Evolutionary conservation across 1,140 invertebrate genomes (phyloP), one percentile per base, ranked within the genome.

Genomic region (Ceratoteleas bidentatus): DNA sequence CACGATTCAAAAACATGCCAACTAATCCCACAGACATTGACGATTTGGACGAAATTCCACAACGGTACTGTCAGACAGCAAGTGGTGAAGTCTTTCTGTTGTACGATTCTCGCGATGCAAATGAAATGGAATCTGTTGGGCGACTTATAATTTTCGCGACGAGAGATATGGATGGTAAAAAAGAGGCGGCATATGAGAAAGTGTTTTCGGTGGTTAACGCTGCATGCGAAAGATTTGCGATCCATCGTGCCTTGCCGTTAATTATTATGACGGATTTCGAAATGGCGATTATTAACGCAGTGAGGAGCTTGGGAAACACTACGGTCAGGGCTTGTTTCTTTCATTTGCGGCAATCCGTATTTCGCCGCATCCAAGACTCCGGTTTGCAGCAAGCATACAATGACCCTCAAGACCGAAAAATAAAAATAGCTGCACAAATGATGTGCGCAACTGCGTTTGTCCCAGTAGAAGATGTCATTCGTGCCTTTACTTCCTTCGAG

Each of bases 211-310:
- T 52, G 6, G 49, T 52, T 5, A 24, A 16, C 16, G 9, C 9
- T 52, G 49, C 49, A 8, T 52, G 49, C 49, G 1, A 52, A 1
- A 24, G 15, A 52, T 24, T 24, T 8, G 49, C 14, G 15, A 58
- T 58, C 15, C 36, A 58, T 58, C 54, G 36, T 9, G 40, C 36
- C 36, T 1, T 58, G 13, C 54, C 36, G 15, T 8, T 40, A 9
- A 58, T 33, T 13, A 36, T 58, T 8, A 58, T 58, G n/a, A 58
- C 54, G 7, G 54, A 58, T 43, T 58, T 40, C 13, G 36, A 58
- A n/a, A 7, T 58, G 6, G 54, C 54, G 15, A 40, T 58, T 14
- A 58, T 10, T 6, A 58, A 58, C 34, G 9, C 34, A 0, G 24
- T 58, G 2, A 38, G 15, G 6, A 58, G 11, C 36, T 3, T 56